Evolutionary conservation across 2,113 vertebrate species (phyloP).

Genomic region (Dolichotis patagonum): DNA sequence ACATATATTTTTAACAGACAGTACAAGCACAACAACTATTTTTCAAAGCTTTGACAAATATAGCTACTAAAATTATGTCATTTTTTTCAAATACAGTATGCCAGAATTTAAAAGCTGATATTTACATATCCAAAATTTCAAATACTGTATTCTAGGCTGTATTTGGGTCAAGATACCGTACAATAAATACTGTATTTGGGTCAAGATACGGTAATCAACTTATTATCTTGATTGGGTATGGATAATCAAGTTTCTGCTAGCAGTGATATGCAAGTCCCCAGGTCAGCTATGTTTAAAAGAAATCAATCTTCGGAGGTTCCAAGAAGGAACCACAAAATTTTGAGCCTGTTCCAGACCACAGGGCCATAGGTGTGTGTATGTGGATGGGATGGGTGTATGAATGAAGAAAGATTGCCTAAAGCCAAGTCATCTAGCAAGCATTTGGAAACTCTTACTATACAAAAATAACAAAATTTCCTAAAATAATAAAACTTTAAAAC

Average conservation of each 20-base stretch:
- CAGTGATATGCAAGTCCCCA: background rate
- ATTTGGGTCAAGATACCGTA: too few species aligned
- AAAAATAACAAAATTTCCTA: background rate
- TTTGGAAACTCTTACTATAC: background rate
- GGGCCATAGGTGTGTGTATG: background rate
- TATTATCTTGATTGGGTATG: background rate
- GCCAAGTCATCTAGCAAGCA: background rate
- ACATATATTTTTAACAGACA: background rate
- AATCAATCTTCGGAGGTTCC: background rate
- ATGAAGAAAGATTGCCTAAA: background rate
- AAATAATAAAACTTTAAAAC: conserved; percentile 24
- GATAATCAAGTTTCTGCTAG: background rate
- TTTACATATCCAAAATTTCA: background rate
- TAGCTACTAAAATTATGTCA: background rate
- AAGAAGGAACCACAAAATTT: background rate
- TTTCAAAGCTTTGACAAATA: conserved; percentile 1
- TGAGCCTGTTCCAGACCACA: background rate
- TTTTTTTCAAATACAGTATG: background rate
- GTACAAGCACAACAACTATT: background rate
- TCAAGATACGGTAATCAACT: background rate
- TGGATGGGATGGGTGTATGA: background rate
- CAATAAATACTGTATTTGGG: too few species aligned
- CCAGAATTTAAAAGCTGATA: background rate
- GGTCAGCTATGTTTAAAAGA: background rate
- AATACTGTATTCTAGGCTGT: background rate